Conservation (phyloP, 2,797 vertebrate species). For the Podarcis lilfordi region DNA sequence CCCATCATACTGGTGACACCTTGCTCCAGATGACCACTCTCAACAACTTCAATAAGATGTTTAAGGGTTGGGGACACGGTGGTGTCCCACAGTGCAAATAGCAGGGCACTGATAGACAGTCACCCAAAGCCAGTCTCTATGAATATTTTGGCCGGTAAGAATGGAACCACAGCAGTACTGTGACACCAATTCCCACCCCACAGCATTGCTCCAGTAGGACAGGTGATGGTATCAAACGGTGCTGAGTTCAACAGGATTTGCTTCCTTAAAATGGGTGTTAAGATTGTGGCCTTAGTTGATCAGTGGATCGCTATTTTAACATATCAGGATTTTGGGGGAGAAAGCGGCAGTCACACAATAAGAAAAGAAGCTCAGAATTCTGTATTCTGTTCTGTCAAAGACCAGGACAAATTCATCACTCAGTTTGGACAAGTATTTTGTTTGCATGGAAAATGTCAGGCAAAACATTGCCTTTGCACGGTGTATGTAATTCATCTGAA, state of each 20-base stretch:
- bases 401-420: neutral
- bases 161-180: neutral
- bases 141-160: neutral
- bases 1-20: too few relatives aligned
- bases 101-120: too few relatives aligned
- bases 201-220: too few relatives aligned
- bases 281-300: neutral
- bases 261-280: neutral
- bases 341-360: neutral
- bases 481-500: neutral
- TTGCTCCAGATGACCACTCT: too few relatives aligned
- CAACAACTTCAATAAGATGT: too few relatives aligned
- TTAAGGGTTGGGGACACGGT: too few relatives aligned
- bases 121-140: too few relatives aligned
- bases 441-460: slow-evolving; percentile 16
- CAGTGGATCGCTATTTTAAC: neutral
- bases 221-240: too few relatives aligned
- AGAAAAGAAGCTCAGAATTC: neutral
- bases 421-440: neutral
- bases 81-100: too few relatives aligned
- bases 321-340: neutral
- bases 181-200: too few relatives aligned
- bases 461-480: neutral
- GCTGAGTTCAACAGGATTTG: neutral
- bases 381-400: neutral